Base-by-base conservation (phyloP, 2,113 vertebrate species). In the Orycteropus afer region DNA sequence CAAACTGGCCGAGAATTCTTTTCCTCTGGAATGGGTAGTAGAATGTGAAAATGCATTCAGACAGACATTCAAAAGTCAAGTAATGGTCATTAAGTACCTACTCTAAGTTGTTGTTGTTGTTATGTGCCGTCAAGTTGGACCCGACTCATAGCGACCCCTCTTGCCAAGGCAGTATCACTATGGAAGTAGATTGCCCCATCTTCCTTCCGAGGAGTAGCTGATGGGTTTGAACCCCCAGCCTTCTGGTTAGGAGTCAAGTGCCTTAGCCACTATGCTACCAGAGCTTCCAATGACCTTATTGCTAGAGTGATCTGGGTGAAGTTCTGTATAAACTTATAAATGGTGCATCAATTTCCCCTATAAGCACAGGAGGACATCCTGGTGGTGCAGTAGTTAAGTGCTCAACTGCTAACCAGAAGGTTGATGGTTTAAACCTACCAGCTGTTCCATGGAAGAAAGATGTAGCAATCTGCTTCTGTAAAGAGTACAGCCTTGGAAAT, bases 1-100 rank as follows among this genome's bases (percentile, higher is more conserved):
- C 91, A 0, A 95, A 47, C 51, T n/a, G 61, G 93, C 65, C 93
- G 91, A 91, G 47, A 69, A 81, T 78, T 78, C n/a, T 67, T 47
- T 71, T 69, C 77, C 49, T 37, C 74, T 42, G 84, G 40, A 93
- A 51, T 85, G 65, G 32, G 14, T 93, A 67, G 53, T 79, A 11
- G 67, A 63, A 53, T 67, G 49, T 42, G n/a, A 61, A 74, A 90
- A 53, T 74, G 49, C 45, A 74, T 80, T 83, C 40, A 74, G 27
- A 80, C 40, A 74, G 27, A 80, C 37, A 76, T 22, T 57, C 32
- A 59, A 37, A 94, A 63, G 51, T 84, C 63, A 93, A 76, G 42
- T 78, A n/a, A 79, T 57, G 18, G 61, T 63, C 32, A 57, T 47
- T 25, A 40, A 57, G 71, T 61, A 55, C 17, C 23, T 59, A 32